Conservation (phyloP, 2,113 vertebrate species). For the Anguilla rostrata region DNA sequence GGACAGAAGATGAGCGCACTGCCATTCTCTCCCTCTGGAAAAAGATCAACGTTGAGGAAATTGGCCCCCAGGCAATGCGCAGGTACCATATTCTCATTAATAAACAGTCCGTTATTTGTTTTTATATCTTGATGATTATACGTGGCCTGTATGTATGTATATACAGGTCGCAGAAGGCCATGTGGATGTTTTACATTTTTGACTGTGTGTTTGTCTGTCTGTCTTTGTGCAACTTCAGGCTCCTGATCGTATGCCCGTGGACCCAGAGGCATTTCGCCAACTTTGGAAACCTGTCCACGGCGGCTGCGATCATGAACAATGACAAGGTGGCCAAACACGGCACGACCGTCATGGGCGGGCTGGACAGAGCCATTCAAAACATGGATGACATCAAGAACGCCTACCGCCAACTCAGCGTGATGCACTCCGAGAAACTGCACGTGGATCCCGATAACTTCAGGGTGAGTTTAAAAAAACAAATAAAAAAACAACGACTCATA, state of each 20-base stretch:
- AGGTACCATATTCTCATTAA: slow-evolving; percentile 43
- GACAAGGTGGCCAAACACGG: slow-evolving; percentile 63
- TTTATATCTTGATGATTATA: not conserved
- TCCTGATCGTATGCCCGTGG: slow-evolving; percentile 70
- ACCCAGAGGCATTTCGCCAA: slow-evolving; percentile 79
- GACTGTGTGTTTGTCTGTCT: too few species aligned
- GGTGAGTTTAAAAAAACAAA: slow-evolving; percentile 63
- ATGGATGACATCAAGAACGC: slow-evolving; percentile 64
- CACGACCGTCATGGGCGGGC: slow-evolving; percentile 62
- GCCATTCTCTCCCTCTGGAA: slow-evolving; percentile 44
- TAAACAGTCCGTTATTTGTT: slow-evolving; percentile 47
- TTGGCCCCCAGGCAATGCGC: slow-evolving; percentile 46
- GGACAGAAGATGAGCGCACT: slow-evolving; percentile 54
- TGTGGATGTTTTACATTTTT: too few species aligned
- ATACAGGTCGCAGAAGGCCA: too few species aligned
- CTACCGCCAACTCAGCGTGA: slow-evolving; percentile 70
- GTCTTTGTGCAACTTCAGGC: slow-evolving; percentile 36
- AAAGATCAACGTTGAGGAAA: slow-evolving; percentile 40
- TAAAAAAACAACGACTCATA: too few species aligned
- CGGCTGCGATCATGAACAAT: slow-evolving; percentile 60
- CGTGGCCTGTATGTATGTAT: too few species aligned
- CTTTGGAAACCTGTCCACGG: slow-evolving; percentile 72
- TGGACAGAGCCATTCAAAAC: slow-evolving; percentile 68
- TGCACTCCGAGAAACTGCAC: slow-evolving; percentile 79
- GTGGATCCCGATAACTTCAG: slow-evolving; percentile 87